Evolutionary conservation across 2,113 vertebrate genomes (phyloP), one percentile per base, ranked within the genome.

Genomic region (Megaleporinus macrocephalus): DNA sequence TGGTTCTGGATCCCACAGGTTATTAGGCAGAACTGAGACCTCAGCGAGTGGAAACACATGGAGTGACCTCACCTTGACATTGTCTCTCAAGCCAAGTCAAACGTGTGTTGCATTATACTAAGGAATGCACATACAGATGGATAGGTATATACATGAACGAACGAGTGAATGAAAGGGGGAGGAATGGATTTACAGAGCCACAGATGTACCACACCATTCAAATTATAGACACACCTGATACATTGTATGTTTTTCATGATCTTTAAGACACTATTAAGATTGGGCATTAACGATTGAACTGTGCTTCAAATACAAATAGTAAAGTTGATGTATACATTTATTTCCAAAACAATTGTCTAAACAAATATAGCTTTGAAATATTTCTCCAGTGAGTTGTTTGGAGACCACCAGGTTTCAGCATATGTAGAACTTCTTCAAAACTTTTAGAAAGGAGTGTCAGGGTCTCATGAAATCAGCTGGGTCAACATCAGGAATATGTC

Each of bases 1-100:
- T 33, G 12, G 12, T 18, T 59, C 57, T 79, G 26, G 71, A 44
- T 72, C 61, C 71, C 18, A 72, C 36, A 36, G 47, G 61, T 72
- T 57, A 72, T 72, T 62, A 72, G 24, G 33, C n/a, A 80, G 41
- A 72, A 10, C 70, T 71, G 57, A 44, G 33, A 30, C 53, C 26
- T 47, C 30, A 27, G 22, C 47, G 49, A 70, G 33, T 63, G 27
- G 49, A 80, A 80, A 73, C 70, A 73, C 27, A 51, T 81, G 71
- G 13, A 44, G 27, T 30, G 26, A 72, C 55, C 78, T 72, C 26
- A 62, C 26, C 24, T 80, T 72, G 55, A 80, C 68, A 80, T 49
- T 0, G 1, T 36, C 36, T 44, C 22, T 24, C 36, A n/a, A n/a
- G 36, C 30, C 65, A 36, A 33, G 30, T 18, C 65, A 36, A 70